Conservation (phyloP, 2,797 vertebrate genomes). For the Thalassophryne amazonica region DNA sequence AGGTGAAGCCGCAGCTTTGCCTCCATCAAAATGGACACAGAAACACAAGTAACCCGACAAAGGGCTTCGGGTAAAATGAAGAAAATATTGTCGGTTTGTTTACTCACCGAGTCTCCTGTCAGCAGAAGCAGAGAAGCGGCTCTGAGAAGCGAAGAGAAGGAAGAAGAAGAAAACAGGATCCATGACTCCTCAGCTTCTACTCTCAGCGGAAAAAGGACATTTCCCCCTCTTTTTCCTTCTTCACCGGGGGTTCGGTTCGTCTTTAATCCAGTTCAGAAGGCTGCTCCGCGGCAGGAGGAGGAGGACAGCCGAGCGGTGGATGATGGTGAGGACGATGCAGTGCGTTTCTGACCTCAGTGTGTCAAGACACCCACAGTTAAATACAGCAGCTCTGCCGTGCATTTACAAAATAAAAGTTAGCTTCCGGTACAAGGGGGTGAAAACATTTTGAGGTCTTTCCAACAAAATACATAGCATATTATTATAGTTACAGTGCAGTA, state of each 20-base stretch:
- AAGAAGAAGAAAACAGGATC: slow-evolving; percentile 12
- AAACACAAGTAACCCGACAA: too few species aligned
- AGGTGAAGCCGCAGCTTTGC: slow-evolving; percentile 27
- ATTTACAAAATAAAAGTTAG: slow-evolving; percentile 35
- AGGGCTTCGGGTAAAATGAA: too few species aligned
- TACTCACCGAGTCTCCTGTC: slow-evolving; percentile 63
- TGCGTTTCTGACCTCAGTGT: slow-evolving; percentile 40
- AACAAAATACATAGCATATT: too few species aligned
- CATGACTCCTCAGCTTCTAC: slow-evolving; percentile 31
- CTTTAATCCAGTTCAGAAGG: slow-evolving; percentile 4
- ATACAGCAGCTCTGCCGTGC: neutral
- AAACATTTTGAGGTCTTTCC: too few species aligned
- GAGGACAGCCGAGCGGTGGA: slow-evolving; percentile 16
- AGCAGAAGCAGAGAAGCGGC: slow-evolving; percentile 25
- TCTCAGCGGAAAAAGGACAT: slow-evolving; percentile 39
- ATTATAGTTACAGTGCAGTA: too few species aligned
- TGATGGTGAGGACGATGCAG: slow-evolving; percentile 45
- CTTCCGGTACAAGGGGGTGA: too few species aligned
- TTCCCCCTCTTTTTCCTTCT: too few species aligned
- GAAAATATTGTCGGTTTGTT: neutral
- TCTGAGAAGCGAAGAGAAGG: slow-evolving; percentile 27
- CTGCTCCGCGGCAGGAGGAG: slow-evolving; percentile 24
- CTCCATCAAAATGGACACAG: too few species aligned
- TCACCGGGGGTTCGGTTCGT: neutral
- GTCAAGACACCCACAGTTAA: neutral